phyloP scores from a whole-genome alignment of 1,140 invertebrate species.

The Eumaeus atala region DNA sequence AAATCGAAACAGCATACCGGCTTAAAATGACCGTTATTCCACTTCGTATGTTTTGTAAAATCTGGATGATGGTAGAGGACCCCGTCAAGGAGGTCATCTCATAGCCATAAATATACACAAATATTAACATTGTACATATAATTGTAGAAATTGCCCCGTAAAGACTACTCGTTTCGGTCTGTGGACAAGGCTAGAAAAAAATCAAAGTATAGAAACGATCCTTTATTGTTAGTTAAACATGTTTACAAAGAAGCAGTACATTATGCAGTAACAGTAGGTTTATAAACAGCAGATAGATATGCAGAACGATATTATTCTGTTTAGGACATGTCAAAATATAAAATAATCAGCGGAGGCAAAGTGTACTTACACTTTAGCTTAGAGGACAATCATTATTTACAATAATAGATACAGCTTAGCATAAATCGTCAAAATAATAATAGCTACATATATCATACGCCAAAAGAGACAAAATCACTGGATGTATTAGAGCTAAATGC shows the following conservation, averaged over 20 bases:
- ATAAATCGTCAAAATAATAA: not conserved
- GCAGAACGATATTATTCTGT: not conserved
- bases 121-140: too few relatives aligned
- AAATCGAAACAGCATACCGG: too few relatives aligned
- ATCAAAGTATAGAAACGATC: constrained; percentile 2
- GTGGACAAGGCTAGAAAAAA: not conserved
- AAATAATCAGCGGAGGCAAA: constrained; percentile 1
- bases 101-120: too few relatives aligned
- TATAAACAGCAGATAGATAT: not conserved
- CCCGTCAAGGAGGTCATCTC: too few relatives aligned
- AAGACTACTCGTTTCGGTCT: too few relatives aligned
- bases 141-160: too few relatives aligned
- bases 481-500: constrained; percentile 7
- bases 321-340: not conserved
- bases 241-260: constrained; percentile 3
- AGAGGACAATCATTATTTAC: constrained; percentile 1
- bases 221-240: constrained; percentile 7
- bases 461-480: not conserved
- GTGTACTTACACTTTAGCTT: not conserved
- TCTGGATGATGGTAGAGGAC: too few relatives aligned
- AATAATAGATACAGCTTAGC: not conserved
- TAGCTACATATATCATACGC: too few relatives aligned
- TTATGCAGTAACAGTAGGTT: not conserved
- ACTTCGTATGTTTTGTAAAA: too few relatives aligned
- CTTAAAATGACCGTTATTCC: too few relatives aligned